Conservation (phyloP, 2,888 invertebrate species). For the Xestia sexstrigata region DNA sequence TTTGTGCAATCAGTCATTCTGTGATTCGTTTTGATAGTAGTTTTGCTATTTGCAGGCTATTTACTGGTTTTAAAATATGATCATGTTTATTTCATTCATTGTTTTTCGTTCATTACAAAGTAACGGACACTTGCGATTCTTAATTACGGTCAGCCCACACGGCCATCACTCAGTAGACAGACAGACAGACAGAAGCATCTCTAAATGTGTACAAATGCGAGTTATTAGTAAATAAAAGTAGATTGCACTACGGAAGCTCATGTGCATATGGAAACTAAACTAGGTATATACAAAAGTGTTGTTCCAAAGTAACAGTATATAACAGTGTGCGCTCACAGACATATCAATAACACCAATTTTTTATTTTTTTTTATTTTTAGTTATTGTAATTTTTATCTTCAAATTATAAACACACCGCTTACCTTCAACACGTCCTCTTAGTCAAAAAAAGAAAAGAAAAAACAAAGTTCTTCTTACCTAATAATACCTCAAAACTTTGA, state of each 20-base stretch:
- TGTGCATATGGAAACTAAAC: conserved; percentile 53
- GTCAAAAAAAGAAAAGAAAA: neutral
- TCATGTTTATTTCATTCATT: neutral
- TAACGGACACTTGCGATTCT: conserved; percentile 36
- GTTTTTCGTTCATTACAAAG: conserved; percentile 34
- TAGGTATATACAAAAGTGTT: conserved; percentile 54
- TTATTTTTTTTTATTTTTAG: no score
- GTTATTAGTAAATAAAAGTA: conserved; percentile 32
- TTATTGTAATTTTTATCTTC: neutral
- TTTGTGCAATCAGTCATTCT: no score
- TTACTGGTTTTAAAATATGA: neutral
- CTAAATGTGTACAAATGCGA: conserved; percentile 40
- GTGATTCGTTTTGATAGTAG: no score
- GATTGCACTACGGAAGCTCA: conserved; percentile 48
- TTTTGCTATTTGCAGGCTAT: no score
- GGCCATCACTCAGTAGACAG: conserved; percentile 9
- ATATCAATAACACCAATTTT: conserved; percentile 67
- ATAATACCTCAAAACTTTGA: neutral
- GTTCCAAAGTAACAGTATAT: conserved; percentile 7
- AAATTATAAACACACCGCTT: neutral
- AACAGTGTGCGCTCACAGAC: conserved; percentile 55
- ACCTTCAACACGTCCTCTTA: neutral
- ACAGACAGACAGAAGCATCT: conserved; percentile 15
- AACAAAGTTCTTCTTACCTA: neutral
- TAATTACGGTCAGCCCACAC: conserved; percentile 44